A percentile compares a stretch with the other conserved stretches of the same genome.
These are phyloP conservation scores for Zaprionus ornatus DNA, from an alignment of 1,140 invertebrate species.

Conservation along the genomic window DNA sequence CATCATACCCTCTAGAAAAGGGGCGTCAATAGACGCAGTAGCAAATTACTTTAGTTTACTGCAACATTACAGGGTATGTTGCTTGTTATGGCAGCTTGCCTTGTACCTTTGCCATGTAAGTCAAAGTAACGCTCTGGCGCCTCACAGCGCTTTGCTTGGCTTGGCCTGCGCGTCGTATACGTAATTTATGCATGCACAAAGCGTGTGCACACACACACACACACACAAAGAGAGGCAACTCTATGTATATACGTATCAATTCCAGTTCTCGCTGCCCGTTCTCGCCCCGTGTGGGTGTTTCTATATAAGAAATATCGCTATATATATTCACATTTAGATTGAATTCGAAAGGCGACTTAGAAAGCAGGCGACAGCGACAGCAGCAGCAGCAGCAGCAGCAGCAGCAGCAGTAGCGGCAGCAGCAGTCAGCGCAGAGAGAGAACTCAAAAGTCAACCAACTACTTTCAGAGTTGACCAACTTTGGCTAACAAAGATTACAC, in stretches of 20 bases:
- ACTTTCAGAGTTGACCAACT: constrained; percentile 80
- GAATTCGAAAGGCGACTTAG: constrained; percentile 72
- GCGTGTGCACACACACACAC: constrained; percentile 41
- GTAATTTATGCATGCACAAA: constrained; percentile 78
- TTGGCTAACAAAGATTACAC: constrained; percentile 55
- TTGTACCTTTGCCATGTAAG: constrained; percentile 45
- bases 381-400: too few relatives aligned
- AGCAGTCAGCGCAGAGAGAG: constrained; percentile 23
- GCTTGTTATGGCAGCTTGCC: not conserved
- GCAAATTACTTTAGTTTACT: not conserved
- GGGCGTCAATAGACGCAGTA: not conserved
- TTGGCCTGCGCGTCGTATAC: constrained; percentile 65
- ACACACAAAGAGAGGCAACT: constrained; percentile 15
- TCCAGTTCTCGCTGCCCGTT: constrained; percentile 54
- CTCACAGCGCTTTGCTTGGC: not conserved
- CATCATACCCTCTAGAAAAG: constrained; percentile 2
- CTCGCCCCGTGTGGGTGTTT: constrained; percentile 46
- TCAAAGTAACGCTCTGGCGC: constrained; percentile 43
- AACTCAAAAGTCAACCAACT: constrained; percentile 69
- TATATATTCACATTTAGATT: constrained; percentile 59
- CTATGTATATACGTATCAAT: constrained; percentile 63
- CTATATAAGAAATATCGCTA: constrained; percentile 18
- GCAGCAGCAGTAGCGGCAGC: not conserved
- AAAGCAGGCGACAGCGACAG: constrained; percentile 43
- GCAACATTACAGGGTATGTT: constrained; percentile 5